Percentiles rank a stretch among this genome's conserved stretches.
Evolutionary conservation across 2,113 vertebrate species (phyloP).

Genomic region (Trinectes maculatus): DNA sequence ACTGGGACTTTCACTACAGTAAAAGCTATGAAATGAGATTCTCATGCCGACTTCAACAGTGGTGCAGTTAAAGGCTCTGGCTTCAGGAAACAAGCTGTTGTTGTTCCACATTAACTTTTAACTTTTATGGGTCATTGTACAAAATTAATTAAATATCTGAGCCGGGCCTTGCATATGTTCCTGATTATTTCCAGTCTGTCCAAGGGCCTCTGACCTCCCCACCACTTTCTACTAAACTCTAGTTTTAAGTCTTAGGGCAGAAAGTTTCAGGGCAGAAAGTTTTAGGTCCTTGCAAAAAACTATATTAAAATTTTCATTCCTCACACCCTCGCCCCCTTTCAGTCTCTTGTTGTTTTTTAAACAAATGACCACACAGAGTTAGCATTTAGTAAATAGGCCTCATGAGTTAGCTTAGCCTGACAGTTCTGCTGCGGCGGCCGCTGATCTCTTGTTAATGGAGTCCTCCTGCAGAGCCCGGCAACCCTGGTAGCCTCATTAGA

Average conservation of each 20-base stretch:
- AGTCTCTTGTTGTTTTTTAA: constrained; percentile 21
- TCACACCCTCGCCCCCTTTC: neutral
- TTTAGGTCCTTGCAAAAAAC: too few species aligned
- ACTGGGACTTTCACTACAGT: too few species aligned
- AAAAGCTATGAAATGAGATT: too few species aligned
- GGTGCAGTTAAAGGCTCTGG: neutral
- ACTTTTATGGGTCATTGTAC: neutral
- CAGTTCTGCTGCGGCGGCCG: constrained; percentile 41
- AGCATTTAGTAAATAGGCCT: constrained; percentile 25
- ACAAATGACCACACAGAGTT: constrained; percentile 33
- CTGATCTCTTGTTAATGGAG: constrained; percentile 69
- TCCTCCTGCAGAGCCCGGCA: constrained; percentile 61
- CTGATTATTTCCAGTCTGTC: neutral
- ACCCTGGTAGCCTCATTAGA: constrained; percentile 71
- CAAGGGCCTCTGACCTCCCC: neutral
- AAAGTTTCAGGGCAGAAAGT: too few species aligned
- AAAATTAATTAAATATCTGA: neutral
- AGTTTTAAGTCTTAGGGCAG: neutral
- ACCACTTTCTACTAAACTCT: neutral
- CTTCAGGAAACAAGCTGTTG: neutral
- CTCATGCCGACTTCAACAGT: too few species aligned
- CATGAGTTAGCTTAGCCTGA: constrained; percentile 28
- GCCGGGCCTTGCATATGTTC: neutral
- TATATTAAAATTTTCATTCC: neutral
- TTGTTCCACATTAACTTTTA: neutral